phyloP scores from a whole-genome alignment of 2,888 invertebrate genomes.

The Hydriomena furcata region DNA sequence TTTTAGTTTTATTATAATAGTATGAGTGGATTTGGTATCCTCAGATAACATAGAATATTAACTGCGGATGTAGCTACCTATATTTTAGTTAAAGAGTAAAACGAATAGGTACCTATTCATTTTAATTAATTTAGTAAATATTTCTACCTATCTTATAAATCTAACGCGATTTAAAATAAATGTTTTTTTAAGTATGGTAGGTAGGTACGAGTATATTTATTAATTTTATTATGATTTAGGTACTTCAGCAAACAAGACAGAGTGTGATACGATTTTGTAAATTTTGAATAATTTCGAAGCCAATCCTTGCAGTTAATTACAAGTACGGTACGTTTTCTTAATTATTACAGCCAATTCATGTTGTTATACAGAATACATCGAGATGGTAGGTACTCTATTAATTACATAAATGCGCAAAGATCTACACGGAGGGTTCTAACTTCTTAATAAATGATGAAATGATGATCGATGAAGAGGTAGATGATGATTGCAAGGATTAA shows the following conservation, averaged over 20 bases:
- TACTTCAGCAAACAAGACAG: slow-evolving; percentile 13
- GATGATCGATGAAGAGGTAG: slow-evolving; percentile 1
- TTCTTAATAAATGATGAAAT: slow-evolving; percentile 9
- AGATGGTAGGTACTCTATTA: background rate
- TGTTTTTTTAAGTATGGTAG: too few species aligned
- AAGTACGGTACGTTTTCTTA: background rate
- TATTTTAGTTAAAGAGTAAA: too few species aligned
- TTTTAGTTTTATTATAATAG: too few species aligned
- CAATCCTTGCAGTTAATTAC: slow-evolving; percentile 3
- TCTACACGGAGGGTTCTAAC: slow-evolving; percentile 8
- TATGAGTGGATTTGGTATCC: too few species aligned
- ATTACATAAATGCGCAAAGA: background rate
- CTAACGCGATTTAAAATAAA: too few species aligned
- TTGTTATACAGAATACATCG: slow-evolving; percentile 13
- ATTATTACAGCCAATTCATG: slow-evolving; percentile 11
- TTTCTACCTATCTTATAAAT: too few species aligned
- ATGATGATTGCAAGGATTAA: slow-evolving; percentile 5
- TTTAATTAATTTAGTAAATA: too few species aligned
- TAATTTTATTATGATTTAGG: too few species aligned
- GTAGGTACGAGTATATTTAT: too few species aligned
- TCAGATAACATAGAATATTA: too few species aligned
- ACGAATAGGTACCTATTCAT: too few species aligned
- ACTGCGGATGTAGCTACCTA: too few species aligned
- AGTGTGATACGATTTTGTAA: slow-evolving; percentile 9
- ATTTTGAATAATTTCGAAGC: slow-evolving; percentile 9